Percentiles rank a stretch among this genome's conserved stretches.
Evolutionary conservation across 2,888 invertebrate species (phyloP).

Genomic region (Phengaris alcon): DNA sequence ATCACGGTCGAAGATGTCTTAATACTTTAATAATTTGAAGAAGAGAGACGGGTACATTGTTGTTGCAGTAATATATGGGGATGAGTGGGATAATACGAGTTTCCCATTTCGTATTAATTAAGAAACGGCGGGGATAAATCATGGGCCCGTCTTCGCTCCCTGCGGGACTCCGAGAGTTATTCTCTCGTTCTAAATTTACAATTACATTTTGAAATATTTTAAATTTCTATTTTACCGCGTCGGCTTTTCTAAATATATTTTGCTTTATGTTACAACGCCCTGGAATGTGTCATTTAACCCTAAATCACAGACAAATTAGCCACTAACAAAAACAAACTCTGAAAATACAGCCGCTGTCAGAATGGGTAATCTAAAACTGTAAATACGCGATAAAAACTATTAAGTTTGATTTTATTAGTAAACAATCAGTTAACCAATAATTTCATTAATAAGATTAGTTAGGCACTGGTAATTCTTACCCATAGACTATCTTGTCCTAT

Average conservation of each 20-base stretch:
- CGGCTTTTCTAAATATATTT: slow-evolving; percentile 27
- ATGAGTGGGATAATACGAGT: slow-evolving; percentile 53
- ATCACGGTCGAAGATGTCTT: slow-evolving; percentile 71
- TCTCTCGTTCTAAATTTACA: slow-evolving; percentile 78
- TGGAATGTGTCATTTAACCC: slow-evolving; percentile 8
- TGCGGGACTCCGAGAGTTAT: slow-evolving; percentile 78
- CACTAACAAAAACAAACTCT: background rate
- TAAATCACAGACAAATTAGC: slow-evolving; percentile 16
- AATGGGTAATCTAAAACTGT: background rate
- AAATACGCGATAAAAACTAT: background rate
- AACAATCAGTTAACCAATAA: background rate
- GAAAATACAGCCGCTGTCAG: background rate
- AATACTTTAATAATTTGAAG: slow-evolving; percentile 59
- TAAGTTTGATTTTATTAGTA: slow-evolving; percentile 7
- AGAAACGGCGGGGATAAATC: slow-evolving; percentile 73
- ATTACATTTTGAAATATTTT: slow-evolving; percentile 75
- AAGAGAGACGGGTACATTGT: slow-evolving; percentile 46
- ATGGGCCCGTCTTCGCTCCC: slow-evolving; percentile 74
- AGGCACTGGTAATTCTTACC: too few relatives aligned
- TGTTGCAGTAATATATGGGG: slow-evolving; percentile 31
- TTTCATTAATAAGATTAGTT: background rate
- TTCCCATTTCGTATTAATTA: slow-evolving; percentile 66
- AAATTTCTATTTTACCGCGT: slow-evolving; percentile 59
- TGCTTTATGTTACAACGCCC: slow-evolving; percentile 13
- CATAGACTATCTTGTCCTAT: too few relatives aligned